Evolutionary conservation across 2,113 vertebrate genomes (phyloP).

Genomic region (Neotoma lepida): DNA sequence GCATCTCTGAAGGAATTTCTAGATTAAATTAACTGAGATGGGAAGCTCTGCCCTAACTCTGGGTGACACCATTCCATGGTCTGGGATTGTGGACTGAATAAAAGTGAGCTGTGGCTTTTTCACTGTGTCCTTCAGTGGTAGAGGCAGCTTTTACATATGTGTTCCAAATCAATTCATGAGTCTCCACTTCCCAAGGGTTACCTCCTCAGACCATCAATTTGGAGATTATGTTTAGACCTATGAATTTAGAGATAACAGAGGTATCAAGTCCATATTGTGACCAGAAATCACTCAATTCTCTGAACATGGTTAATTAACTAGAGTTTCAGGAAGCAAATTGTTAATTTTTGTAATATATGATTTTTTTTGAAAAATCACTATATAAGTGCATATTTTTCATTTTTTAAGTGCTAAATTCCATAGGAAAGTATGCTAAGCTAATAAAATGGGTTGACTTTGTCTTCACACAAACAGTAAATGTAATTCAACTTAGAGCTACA

Average conservation of each 20-base stretch:
- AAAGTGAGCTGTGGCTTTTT: neutral
- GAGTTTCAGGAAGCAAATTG: neutral
- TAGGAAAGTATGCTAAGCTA: neutral
- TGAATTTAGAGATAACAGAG: neutral
- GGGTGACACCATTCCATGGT: neutral
- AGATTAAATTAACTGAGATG: neutral
- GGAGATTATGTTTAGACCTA: neutral
- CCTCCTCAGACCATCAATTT: neutral
- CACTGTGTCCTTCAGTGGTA: neutral
- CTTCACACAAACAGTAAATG: neutral
- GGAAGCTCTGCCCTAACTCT: neutral
- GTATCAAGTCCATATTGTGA: neutral
- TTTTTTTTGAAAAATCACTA: neutral
- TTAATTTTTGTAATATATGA: neutral
- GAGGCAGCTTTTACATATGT: neutral
- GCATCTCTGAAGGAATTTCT: neutral
- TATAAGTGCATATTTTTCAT: neutral
- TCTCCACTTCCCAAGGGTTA: neutral
- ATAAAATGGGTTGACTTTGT: neutral
- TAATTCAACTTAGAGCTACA: neutral
- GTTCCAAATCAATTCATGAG: neutral
- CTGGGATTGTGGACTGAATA: neutral
- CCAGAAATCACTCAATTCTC: neutral
- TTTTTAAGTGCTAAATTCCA: neutral
- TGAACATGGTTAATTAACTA: constrained; percentile 39